A percentile compares a stretch with the other conserved stretches of the same genome.
Evolutionary conservation across 2,113 vertebrate species (phyloP).

Genomic region (Myotis brandtii): DNA sequence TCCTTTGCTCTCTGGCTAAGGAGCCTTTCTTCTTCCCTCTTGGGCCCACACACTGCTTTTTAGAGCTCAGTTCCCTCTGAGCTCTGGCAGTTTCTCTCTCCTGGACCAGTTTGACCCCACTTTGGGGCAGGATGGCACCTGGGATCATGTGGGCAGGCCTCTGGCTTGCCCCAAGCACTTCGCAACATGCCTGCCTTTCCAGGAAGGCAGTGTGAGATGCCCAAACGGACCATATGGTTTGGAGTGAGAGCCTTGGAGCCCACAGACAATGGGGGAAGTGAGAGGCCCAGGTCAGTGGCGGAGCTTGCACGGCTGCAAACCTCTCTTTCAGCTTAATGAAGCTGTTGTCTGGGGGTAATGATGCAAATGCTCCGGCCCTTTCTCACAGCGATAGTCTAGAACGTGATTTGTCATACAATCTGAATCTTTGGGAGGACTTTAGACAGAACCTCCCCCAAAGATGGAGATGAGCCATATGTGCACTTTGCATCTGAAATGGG

Average conservation of each 20-base stretch:
- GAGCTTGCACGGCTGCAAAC: constrained; percentile 79
- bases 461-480: constrained; percentile 88
- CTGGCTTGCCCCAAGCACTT: background rate
- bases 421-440: constrained; percentile 85
- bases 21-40: background rate
- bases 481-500: constrained; percentile 85
- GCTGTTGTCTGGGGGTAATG: constrained; percentile 89
- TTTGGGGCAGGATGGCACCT: background rate
- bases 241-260: constrained; percentile 78
- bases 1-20: background rate
- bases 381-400: constrained; percentile 82
- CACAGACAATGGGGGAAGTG: constrained; percentile 85
- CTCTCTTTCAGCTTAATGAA: constrained; percentile 87
- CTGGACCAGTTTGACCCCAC: background rate
- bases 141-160: background rate
- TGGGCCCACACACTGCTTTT: background rate
- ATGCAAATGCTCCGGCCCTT: constrained; percentile 83
- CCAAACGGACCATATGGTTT: constrained; percentile 83
- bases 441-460: constrained; percentile 85
- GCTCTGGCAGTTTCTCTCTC: background rate
- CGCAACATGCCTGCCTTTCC: background rate
- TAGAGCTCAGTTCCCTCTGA: background rate
- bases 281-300: constrained; percentile 86
- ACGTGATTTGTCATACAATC: constrained; percentile 88
- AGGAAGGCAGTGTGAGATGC: constrained; percentile 69